Conservation (phyloP, 1,140 invertebrate genomes). For the Pseudomyrmex sp. region DNA sequence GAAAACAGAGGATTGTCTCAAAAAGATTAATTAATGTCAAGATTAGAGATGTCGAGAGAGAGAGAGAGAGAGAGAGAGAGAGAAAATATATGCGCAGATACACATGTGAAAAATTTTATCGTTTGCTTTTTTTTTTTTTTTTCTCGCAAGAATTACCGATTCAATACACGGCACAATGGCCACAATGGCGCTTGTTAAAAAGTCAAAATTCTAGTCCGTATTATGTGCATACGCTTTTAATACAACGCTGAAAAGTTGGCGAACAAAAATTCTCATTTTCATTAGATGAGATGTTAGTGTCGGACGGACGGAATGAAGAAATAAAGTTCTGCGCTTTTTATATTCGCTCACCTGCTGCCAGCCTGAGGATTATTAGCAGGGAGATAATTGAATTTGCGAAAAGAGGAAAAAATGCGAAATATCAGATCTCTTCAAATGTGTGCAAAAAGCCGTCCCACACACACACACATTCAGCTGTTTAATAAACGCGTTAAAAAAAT, state of each 20-base stretch:
- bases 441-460: not conserved
- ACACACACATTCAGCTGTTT: too few relatives aligned
- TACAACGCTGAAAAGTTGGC: not conserved
- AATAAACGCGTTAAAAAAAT: not conserved
- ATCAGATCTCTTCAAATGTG: not conserved
- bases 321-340: slow-evolving; percentile 33
- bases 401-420: slow-evolving; percentile 26
- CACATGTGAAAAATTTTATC: too few relatives aligned
- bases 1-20: too few relatives aligned
- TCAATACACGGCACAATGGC: too few relatives aligned
- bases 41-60: too few relatives aligned
- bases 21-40: too few relatives aligned
- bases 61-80: too few relatives aligned
- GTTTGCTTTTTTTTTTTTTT: too few relatives aligned
- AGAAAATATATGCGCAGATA: too few relatives aligned
- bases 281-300: slow-evolving; percentile 31
- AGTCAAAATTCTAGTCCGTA: too few relatives aligned
- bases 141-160: too few relatives aligned
- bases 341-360: slow-evolving; percentile 42
- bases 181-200: too few relatives aligned
- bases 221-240: not conserved
- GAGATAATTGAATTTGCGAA: slow-evolving; percentile 49
- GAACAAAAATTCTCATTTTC: slow-evolving; percentile 27
- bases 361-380: slow-evolving; percentile 35
- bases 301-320: slow-evolving; percentile 29